phyloP scores from a whole-genome alignment of 2,797 vertebrate species.

The Epinephelus awoara region DNA sequence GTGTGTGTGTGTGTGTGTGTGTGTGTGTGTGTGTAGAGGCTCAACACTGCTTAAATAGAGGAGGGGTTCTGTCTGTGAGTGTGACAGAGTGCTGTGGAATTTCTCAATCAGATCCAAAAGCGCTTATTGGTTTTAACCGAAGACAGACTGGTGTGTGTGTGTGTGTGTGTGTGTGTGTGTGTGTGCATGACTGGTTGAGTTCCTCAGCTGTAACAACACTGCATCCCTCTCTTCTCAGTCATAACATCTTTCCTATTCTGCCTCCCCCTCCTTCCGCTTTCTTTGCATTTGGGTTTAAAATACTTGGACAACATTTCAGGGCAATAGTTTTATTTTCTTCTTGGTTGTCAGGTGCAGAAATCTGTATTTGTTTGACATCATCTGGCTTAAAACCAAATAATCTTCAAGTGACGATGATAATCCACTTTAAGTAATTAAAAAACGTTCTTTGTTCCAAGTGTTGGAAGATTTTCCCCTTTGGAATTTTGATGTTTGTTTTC shows the following conservation, averaged over 20 bases:
- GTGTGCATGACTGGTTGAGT: slow-evolving; percentile 20
- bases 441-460: not conserved
- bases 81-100: slow-evolving; percentile 71
- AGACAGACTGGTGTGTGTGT: slow-evolving; percentile 18
- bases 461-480: not conserved
- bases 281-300: slow-evolving; percentile 8
- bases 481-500: not conserved
- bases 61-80: slow-evolving; percentile 58
- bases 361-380: not conserved
- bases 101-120: slow-evolving; percentile 68
- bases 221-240: slow-evolving; percentile 47
- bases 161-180: slow-evolving; percentile 9
- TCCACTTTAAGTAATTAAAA: not conserved
- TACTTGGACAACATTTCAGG: not conserved
- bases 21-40: slow-evolving; percentile 40
- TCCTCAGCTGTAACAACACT: slow-evolving; percentile 70
- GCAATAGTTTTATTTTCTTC: not conserved
- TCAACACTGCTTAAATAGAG: slow-evolving; percentile 58
- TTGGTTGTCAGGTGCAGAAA: not conserved
- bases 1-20: slow-evolving; percentile 32
- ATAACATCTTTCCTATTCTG: slow-evolving; percentile 26
- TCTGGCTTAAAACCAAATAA: not conserved
- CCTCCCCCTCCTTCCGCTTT: slow-evolving; percentile 29
- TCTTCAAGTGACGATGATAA: not conserved
- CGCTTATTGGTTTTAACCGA: slow-evolving; percentile 69